Conservation (phyloP, 2,113 vertebrate species). For the Crotalus horridus region DNA sequence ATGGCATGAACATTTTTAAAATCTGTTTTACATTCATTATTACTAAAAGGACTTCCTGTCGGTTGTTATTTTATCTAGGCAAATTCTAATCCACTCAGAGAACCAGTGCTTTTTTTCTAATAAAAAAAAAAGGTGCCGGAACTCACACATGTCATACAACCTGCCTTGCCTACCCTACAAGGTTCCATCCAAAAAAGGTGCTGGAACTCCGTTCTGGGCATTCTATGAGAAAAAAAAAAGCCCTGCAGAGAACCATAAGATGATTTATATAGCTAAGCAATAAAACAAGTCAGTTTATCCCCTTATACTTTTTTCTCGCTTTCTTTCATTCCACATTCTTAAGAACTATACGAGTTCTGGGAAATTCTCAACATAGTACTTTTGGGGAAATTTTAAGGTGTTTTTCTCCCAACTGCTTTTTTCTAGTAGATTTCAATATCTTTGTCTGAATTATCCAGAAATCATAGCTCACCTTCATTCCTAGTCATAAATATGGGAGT, state of each 20-base stretch:
- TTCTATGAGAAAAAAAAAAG: too few species aligned
- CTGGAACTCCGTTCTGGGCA: too few species aligned
- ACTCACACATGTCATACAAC: too few species aligned
- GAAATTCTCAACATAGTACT: background rate
- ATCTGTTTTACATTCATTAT: background rate
- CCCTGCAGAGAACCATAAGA: background rate
- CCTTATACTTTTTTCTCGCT: background rate
- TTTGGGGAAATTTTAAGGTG: background rate
- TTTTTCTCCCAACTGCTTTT: too few species aligned
- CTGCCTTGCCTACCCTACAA: too few species aligned
- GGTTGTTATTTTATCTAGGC: background rate
- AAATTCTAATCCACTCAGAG: background rate
- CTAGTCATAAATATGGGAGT: too few species aligned
- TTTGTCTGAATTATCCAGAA: too few species aligned
- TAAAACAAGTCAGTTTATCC: background rate
- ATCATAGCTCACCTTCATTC: too few species aligned
- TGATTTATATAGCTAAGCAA: background rate
- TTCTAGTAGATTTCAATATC: too few species aligned
- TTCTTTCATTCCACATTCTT: background rate
- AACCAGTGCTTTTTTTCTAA: too few species aligned
- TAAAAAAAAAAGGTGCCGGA: too few species aligned
- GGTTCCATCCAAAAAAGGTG: too few species aligned
- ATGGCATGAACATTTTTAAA: background rate
- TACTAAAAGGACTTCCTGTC: background rate
- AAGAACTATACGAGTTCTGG: background rate